A percentile compares a stretch with the other conserved stretches of the same genome.
These are phyloP conservation scores for Yoshiicerus persimilis DNA, from an alignment of 1,140 invertebrate genomes.

Conservation along the genomic window DNA sequence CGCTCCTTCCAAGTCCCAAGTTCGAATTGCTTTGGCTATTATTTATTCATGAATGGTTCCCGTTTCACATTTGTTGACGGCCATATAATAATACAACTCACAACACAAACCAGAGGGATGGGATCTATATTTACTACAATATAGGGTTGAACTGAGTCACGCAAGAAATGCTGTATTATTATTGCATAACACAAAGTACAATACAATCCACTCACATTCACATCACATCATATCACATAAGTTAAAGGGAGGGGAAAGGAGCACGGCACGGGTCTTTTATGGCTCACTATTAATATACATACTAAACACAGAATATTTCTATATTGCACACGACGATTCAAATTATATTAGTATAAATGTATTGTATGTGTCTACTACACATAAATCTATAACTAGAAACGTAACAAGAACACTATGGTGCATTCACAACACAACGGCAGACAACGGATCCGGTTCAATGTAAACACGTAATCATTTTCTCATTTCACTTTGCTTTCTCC, in stretches of 20 bases:
- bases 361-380: neutral
- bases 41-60: neutral
- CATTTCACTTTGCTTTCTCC: neutral
- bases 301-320: neutral
- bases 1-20: neutral
- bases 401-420: neutral
- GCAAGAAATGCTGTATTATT: neutral
- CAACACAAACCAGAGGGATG: no score
- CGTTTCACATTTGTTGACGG: neutral
- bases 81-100: neutral
- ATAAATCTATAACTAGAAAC: neutral
- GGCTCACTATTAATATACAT: neutral
- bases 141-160: neutral
- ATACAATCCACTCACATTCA: neutral
- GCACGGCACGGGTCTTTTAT: neutral
- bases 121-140: neutral
- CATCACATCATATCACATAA: conserved; percentile 9
- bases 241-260: neutral
- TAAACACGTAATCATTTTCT: neutral
- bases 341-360: neutral
- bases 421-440: neutral
- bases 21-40: neutral
- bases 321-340: neutral
- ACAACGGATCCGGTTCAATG: neutral
- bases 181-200: neutral